Evolutionary conservation across 1,140 invertebrate species (phyloP).

Genomic region (Drosophila punjabiensis): DNA sequence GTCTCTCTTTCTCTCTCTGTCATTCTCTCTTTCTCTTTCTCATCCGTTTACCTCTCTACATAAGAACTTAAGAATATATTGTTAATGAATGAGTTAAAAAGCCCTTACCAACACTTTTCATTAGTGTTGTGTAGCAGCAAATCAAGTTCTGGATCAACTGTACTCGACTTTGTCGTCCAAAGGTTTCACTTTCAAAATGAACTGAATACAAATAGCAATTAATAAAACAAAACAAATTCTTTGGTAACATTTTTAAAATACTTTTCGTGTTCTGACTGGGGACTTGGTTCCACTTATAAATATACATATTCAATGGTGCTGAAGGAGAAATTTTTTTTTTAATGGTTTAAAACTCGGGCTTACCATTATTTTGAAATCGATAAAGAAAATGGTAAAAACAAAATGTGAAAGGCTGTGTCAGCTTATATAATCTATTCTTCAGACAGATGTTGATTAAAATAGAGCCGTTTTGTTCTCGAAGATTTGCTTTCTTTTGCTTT

Average conservation of each 20-base stretch:
- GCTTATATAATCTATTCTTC: constrained; percentile 29
- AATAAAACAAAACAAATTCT: neutral
- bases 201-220: neutral
- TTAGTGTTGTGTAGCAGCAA: neutral
- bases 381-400: neutral
- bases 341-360: constrained; percentile 22
- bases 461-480: constrained; percentile 4
- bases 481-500: neutral
- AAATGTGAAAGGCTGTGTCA: constrained; percentile 12
- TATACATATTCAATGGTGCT: constrained; percentile 10
- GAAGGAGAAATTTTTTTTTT: constrained; percentile 11
- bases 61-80: too few relatives aligned
- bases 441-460: constrained; percentile 18
- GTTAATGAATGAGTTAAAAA: neutral
- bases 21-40: too few relatives aligned
- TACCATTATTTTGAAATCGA: constrained; percentile 12
- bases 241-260: constrained; percentile 14
- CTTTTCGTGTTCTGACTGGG: constrained; percentile 21
- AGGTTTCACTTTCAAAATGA: neutral
- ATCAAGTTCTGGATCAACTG: neutral
- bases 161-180: constrained; percentile 4
- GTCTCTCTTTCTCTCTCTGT: too few relatives aligned
- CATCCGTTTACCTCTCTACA: too few relatives aligned
- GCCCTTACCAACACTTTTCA: neutral
- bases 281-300: constrained; percentile 25